Percentiles rank a stretch among this genome's conserved stretches.
These are phyloP conservation scores for Bryconaethiops microstoma DNA, from an alignment of 2,797 vertebrate genomes.

Conservation along the genomic window DNA sequence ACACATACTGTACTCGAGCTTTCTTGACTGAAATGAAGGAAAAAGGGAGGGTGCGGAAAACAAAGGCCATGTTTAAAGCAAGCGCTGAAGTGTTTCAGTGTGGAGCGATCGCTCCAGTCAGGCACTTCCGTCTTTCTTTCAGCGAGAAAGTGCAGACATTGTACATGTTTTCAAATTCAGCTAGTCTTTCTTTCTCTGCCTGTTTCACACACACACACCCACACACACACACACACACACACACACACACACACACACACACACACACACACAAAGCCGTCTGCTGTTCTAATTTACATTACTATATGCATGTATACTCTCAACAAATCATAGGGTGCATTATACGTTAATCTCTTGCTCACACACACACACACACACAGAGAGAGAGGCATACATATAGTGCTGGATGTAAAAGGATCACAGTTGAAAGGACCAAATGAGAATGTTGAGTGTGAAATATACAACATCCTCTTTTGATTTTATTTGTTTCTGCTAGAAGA, in stretches of 20 bases:
- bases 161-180: slow-evolving; percentile 29
- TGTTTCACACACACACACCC: neutral
- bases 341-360: neutral
- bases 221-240: neutral
- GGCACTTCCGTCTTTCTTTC: slow-evolving; percentile 31
- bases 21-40: slow-evolving; percentile 36
- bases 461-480: slow-evolving; percentile 54
- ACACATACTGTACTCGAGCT: slow-evolving; percentile 34
- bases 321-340: slow-evolving; percentile 2
- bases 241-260: neutral
- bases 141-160: slow-evolving; percentile 34
- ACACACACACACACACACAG: slow-evolving; percentile 7
- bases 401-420: neutral
- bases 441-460: slow-evolving; percentile 55
- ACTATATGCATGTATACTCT: neutral
- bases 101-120: slow-evolving; percentile 23
- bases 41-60: slow-evolving; percentile 32
- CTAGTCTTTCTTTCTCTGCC: neutral
- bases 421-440: slow-evolving; percentile 52
- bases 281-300: slow-evolving; percentile 18
- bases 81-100: slow-evolving; percentile 20
- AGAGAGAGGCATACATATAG: neutral
- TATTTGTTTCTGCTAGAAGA: slow-evolving; percentile 48
- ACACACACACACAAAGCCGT: neutral
- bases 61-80: slow-evolving; percentile 38